Percentiles rank a stretch among this genome's conserved stretches.
phyloP scores from a whole-genome alignment of 2,888 invertebrate genomes.

The Drosophila birchii region DNA sequence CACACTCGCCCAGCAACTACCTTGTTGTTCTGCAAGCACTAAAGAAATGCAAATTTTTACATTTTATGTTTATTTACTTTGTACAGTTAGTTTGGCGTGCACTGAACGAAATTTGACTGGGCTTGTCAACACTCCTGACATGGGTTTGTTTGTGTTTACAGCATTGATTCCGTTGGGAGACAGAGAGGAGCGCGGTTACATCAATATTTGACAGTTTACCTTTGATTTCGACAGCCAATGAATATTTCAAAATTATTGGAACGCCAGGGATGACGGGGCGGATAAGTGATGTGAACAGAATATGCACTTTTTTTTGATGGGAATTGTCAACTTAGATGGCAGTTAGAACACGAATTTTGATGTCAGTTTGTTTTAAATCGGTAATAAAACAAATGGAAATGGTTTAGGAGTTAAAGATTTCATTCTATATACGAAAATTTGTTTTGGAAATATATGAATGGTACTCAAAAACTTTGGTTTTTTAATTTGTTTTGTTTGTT shows the following conservation, averaged over 20 bases:
- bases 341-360: neutral
- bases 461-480: neutral
- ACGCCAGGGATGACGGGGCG: slow-evolving; percentile 18
- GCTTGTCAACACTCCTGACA: slow-evolving; percentile 42
- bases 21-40: slow-evolving; percentile 13
- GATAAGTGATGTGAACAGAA: neutral
- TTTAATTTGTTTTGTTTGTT: neutral
- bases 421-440: too few species aligned
- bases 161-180: slow-evolving; percentile 16
- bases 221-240: slow-evolving; percentile 39
- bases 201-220: slow-evolving; percentile 40
- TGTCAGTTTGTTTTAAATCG: neutral
- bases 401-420: neutral
- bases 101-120: slow-evolving; percentile 48
- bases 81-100: slow-evolving; percentile 49
- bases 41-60: slow-evolving; percentile 50
- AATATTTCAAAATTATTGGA: slow-evolving; percentile 29
- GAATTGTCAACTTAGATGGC: neutral
- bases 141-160: slow-evolving; percentile 39
- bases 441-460: too few species aligned
- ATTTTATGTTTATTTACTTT: slow-evolving; percentile 72
- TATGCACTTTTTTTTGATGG: too few species aligned
- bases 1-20: slow-evolving; percentile 12
- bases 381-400: neutral
- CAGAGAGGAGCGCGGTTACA: neutral